Conservation (phyloP, 53 echinoderm and acorn worm genomes). For the Holothuria scabra region DNA sequence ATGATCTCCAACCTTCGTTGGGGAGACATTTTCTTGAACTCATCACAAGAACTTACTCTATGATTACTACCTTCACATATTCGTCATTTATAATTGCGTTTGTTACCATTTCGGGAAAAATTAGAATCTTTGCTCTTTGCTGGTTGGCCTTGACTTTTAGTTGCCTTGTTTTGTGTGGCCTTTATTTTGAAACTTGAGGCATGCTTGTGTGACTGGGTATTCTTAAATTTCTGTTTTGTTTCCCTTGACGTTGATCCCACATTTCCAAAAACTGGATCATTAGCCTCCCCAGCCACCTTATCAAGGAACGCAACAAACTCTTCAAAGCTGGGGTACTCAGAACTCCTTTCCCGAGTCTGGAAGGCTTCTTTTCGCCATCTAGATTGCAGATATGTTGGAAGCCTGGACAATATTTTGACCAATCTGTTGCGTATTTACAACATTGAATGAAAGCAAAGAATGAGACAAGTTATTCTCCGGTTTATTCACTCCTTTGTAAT, state of each 20-base stretch:
- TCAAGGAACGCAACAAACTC: background rate
- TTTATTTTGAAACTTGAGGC: no score
- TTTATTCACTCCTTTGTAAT: no score
- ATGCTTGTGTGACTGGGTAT: no score
- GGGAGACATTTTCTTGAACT: conserved; percentile 1
- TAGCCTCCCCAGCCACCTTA: background rate
- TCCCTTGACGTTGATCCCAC: background rate
- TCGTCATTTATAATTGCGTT: background rate
- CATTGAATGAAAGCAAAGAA: no score
- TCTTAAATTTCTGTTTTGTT: conserved; percentile 43
- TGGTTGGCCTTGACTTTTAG: no score
- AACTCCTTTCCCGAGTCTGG: background rate
- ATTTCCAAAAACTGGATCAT: background rate
- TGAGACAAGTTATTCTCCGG: no score
- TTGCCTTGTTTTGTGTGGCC: no score
- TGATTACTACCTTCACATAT: no score
- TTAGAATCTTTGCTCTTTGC: no score
- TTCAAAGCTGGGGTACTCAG: background rate
- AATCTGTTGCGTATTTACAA: no score
- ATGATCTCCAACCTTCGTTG: conserved; percentile 46
- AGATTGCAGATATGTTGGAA: conserved; percentile 29
- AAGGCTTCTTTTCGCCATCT: conserved; percentile 31
- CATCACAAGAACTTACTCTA: no score
- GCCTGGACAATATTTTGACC: background rate
- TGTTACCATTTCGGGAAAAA: no score